Conservation (phyloP, 2,113 vertebrate species). For the Tonatia bakeri region DNA sequence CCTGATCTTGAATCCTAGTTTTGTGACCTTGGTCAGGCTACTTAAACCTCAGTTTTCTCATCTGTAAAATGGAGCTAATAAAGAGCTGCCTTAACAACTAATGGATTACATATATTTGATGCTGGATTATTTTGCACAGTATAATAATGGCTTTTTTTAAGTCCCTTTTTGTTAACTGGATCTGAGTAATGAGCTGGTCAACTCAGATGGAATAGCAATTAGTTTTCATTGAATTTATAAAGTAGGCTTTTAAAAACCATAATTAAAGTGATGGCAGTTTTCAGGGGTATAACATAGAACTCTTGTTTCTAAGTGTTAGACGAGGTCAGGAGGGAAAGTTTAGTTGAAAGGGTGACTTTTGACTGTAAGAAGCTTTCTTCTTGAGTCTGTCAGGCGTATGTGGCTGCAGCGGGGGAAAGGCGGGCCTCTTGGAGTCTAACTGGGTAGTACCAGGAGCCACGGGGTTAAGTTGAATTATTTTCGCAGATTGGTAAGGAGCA, state of each 20-base stretch:
- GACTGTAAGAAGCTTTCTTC: not conserved
- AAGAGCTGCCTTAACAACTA: not conserved
- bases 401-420: not conserved
- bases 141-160: not conserved
- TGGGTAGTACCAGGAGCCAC: not conserved
- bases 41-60: not conserved
- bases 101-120: not conserved
- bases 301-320: not conserved
- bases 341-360: not conserved
- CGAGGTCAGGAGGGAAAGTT: not conserved
- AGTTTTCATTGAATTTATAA: not conserved
- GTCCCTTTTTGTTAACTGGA: not conserved
- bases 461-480: constrained; percentile 23
- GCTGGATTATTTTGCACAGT: not conserved
- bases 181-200: not conserved
- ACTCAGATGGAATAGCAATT: not conserved
- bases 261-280: not conserved
- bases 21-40: not conserved
- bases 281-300: not conserved
- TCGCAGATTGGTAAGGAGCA: not conserved
- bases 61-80: not conserved
- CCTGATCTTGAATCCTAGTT: not conserved
- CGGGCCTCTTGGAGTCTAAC: not conserved
- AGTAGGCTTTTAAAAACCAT: not conserved
- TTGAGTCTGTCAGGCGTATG: not conserved